Evolutionary conservation across 2,888 invertebrate species (phyloP).

Genomic region (Rhogogaster chlorosoma): DNA sequence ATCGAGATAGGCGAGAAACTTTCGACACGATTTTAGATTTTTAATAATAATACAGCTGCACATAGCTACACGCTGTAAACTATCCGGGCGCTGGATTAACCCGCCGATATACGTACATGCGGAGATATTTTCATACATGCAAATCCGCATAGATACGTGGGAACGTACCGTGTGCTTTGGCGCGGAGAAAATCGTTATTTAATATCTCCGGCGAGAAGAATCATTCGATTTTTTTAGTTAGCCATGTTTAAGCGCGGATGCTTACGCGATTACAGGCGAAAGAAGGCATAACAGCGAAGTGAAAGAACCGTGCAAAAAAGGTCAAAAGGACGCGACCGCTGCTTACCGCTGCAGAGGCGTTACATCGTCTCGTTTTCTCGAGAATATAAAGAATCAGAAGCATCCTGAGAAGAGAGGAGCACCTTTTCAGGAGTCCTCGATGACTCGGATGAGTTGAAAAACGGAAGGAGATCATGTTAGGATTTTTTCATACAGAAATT

Average conservation of each 20-base stretch:
- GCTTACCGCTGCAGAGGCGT: constrained; percentile 12
- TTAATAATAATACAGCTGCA: background rate
- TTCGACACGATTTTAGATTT: constrained; percentile 15
- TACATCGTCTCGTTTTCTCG: background rate
- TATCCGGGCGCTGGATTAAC: background rate
- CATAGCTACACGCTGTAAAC: background rate
- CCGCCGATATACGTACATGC: background rate
- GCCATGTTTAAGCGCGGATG: background rate
- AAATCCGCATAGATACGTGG: background rate
- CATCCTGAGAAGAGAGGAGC: background rate
- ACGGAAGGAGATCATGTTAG: background rate
- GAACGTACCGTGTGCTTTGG: background rate
- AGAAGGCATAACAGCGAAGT: constrained; percentile 19
- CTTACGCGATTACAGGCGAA: background rate
- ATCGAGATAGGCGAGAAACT: background rate
- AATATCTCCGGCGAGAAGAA: background rate
- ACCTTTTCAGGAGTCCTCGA: background rate
- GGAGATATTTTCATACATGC: background rate
- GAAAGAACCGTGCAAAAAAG: constrained; percentile 38
- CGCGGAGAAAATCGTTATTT: background rate
- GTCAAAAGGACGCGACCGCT: constrained; percentile 44
- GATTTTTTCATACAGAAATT: background rate
- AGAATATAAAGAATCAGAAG: background rate
- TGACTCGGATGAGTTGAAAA: background rate
- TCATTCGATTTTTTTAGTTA: background rate